These are phyloP conservation scores for Periparus ater DNA, from an alignment of 2,797 vertebrate species.

Conservation along the genomic window DNA sequence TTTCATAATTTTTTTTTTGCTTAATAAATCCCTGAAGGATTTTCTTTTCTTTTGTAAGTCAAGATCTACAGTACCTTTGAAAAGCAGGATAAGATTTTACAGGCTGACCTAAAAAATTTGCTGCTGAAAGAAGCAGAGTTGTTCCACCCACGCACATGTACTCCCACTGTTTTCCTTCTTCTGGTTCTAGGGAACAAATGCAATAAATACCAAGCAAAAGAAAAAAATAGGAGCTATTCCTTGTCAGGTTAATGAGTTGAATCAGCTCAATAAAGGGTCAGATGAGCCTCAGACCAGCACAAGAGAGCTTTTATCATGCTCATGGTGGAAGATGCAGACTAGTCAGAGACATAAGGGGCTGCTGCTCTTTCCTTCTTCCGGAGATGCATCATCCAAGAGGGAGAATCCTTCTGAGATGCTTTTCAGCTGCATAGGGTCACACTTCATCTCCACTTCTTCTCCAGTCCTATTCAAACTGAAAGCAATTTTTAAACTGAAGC, in stretches of 20 bases:
- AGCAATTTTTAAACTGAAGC: background rate
- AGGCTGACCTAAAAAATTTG: background rate
- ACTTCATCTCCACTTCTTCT: background rate
- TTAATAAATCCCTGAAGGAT: slow-evolving; percentile 2
- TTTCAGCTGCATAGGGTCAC: background rate
- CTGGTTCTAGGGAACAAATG: background rate
- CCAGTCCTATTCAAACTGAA: background rate
- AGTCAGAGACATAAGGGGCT: background rate
- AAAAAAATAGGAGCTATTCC: background rate
- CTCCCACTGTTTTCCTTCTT: background rate
- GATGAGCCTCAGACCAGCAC: background rate
- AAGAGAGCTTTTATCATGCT: background rate
- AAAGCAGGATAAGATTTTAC: slow-evolving; percentile 3
- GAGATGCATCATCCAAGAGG: background rate
- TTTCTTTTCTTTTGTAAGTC: slow-evolving; percentile 13
- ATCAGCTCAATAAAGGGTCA: background rate
- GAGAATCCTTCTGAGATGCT: background rate
- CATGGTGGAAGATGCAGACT: background rate
- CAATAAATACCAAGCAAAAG: background rate
- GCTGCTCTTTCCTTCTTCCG: background rate
- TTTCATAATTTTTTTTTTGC: background rate
- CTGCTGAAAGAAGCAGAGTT: background rate
- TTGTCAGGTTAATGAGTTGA: slow-evolving; percentile 19
- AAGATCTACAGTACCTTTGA: background rate
- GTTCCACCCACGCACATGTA: background rate